Evolutionary conservation across 2,797 vertebrate genomes (phyloP), one percentile per base, ranked within the genome.

Genomic region (Pachyuromys duprasi): DNA sequence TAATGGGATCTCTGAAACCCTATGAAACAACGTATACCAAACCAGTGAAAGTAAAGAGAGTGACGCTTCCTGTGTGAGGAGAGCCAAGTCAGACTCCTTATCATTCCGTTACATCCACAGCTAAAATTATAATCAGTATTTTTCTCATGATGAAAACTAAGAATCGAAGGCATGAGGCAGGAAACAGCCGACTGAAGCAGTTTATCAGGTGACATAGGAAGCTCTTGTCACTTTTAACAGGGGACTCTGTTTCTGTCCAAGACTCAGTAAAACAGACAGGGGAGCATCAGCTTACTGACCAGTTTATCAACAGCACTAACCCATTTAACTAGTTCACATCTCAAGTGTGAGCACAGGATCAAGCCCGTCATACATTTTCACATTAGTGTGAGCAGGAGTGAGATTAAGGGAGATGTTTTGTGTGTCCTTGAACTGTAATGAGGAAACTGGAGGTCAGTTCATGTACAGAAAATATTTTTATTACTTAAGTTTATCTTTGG

Each of bases 221-320:
- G 62, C 9, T 28, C 81, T 36, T 39, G 79, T 57, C 8, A 80
- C 78, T 55, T 53, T 81, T 15, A 88, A 75, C 3, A 31, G 20
- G 15, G 63, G 84, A 75, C 62, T 91, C 63, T 89, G 6, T 94
- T 93, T 94, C 86, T 97, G 74, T 74, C 76, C 8, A 13, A n/a
- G 39, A 55, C 39, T 49, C 42, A 70, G 55, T 76, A 24, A 90
- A 93, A 70, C 62, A 60, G 78, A 42, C 2, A 33, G 79, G 24
- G 82, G 13, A 90, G 63, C 17, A 18, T 72, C 45, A 39, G 49
- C 80, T 90, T 80, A 91, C 42, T 89, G 88, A 93, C 42, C 57
- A 88, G 15, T 65, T 83, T 79, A 45, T 90, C 33, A 82, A 82
- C 31, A 89, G 74, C n/a, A 49, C 8, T 62, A 69, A 65, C 80